phyloP scores from a whole-genome alignment of 2,888 invertebrate species.

The Drosophila hawaiiensis region DNA sequence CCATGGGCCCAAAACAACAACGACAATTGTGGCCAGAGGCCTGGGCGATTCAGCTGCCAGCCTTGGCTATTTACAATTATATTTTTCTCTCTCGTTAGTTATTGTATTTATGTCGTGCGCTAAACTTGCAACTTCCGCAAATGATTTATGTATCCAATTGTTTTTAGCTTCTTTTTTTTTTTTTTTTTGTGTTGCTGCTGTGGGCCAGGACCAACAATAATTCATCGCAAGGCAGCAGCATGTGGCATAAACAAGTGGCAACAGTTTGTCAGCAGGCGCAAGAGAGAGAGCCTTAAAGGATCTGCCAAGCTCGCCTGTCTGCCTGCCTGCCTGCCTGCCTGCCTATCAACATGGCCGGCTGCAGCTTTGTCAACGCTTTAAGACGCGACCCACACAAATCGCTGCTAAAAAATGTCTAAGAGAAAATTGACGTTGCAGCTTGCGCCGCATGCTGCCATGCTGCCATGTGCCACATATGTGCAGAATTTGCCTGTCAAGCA shows the following conservation, averaged over 20 bases:
- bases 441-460: slow-evolving; percentile 24
- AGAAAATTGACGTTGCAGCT: slow-evolving; percentile 56
- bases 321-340: neutral
- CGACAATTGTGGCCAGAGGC: slow-evolving; percentile 30
- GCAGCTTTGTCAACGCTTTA: slow-evolving; percentile 53
- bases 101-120: slow-evolving; percentile 78
- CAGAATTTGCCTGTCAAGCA: slow-evolving; percentile 53
- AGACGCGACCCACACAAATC: slow-evolving; percentile 54
- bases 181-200: slow-evolving; percentile 31
- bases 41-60: slow-evolving; percentile 35
- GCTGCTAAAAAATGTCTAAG: slow-evolving; percentile 65
- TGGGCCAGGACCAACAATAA: slow-evolving; percentile 71
- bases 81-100: slow-evolving; percentile 80
- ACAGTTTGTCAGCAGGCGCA: slow-evolving; percentile 74
- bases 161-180: slow-evolving; percentile 53
- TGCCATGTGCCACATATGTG: slow-evolving; percentile 42
- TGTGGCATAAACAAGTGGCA: slow-evolving; percentile 79
- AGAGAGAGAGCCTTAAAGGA: slow-evolving; percentile 60
- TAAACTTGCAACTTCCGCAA: slow-evolving; percentile 78
- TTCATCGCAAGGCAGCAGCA: slow-evolving; percentile 67
- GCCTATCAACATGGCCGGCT: slow-evolving; percentile 31
- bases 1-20: slow-evolving; percentile 41
- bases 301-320: slow-evolving; percentile 25
- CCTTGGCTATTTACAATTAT: slow-evolving; percentile 76
- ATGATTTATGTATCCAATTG: slow-evolving; percentile 80